A percentile compares a stretch with the other conserved stretches of the same genome.
These are phyloP conservation scores for Sphecodes monilicornis DNA, from an alignment of 2,888 invertebrate species.

Conservation along the genomic window DNA sequence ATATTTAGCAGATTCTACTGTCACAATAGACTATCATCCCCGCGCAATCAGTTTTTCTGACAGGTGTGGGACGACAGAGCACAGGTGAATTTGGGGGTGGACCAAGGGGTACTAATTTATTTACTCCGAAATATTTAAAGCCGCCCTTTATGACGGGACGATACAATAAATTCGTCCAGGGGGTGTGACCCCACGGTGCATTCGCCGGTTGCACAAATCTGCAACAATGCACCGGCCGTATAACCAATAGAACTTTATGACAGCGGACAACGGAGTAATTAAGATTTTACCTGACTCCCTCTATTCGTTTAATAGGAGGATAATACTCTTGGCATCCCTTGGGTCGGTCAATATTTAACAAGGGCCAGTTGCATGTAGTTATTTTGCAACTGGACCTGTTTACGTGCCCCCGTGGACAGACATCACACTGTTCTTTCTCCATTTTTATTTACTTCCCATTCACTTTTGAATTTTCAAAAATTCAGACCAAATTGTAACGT, in stretches of 20 bases:
- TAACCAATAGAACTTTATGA: neutral
- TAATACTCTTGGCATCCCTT: conserved; percentile 53
- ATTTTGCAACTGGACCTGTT: conserved; percentile 34
- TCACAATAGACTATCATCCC: conserved; percentile 61
- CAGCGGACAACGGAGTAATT: neutral
- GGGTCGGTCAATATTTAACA: conserved; percentile 36
- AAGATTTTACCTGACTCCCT: conserved; percentile 52
- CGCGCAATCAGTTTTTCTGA: conserved; percentile 52
- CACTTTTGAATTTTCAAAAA: conserved; percentile 5
- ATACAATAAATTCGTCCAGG: conserved; percentile 59
- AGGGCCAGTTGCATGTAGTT: conserved; percentile 51
- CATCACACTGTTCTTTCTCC: conserved; percentile 23
- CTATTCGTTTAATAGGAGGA: conserved; percentile 47
- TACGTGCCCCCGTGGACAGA: conserved; percentile 24
- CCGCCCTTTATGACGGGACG: conserved; percentile 62
- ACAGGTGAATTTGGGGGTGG: conserved; percentile 48
- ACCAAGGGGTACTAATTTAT: conserved; percentile 56
- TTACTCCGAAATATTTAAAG: conserved; percentile 55
- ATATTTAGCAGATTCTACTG: conserved; percentile 7
- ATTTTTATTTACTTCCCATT: conserved; percentile 3
- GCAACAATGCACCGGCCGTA: neutral
- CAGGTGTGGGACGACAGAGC: conserved; percentile 48
- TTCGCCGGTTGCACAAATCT: conserved; percentile 54
- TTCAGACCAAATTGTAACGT: neutral
- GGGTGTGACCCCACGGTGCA: conserved; percentile 28